phyloP scores from a whole-genome alignment of 2,797 vertebrate species.

The Pitangus sulphuratus region DNA sequence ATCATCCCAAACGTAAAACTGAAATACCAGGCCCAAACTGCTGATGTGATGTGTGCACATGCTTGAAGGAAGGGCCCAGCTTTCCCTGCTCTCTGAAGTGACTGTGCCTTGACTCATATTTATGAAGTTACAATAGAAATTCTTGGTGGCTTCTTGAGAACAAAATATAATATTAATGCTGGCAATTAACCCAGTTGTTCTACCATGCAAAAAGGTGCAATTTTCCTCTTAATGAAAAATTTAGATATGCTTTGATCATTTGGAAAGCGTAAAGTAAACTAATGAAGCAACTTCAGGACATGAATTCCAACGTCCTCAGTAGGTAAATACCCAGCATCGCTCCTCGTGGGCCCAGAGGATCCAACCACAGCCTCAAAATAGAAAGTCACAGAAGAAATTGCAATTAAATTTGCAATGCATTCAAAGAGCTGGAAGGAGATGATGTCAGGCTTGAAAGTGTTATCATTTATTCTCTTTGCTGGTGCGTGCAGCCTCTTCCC shows the following conservation, averaged over 20 bases:
- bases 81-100: neutral
- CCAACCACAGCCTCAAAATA: slow-evolving; percentile 18
- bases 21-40: neutral
- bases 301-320: neutral
- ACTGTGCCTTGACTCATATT: neutral
- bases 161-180: slow-evolving; percentile 30
- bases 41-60: neutral
- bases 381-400: slow-evolving; percentile 50
- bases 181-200: slow-evolving; percentile 73
- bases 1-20: neutral
- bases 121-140: neutral
- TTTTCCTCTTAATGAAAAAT: slow-evolving; percentile 75
- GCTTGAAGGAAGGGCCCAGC: neutral
- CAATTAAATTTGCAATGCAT: slow-evolving; percentile 58
- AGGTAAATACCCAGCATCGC: neutral
- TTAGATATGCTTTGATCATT: slow-evolving; percentile 65
- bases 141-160: neutral
- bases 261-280: slow-evolving; percentile 30
- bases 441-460: slow-evolving; percentile 21
- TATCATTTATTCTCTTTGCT: slow-evolving; percentile 42
- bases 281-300: slow-evolving; percentile 26
- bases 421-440: slow-evolving; percentile 14
- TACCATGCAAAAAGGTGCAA: slow-evolving; percentile 66
- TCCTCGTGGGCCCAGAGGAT: neutral
- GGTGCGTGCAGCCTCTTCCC: neutral